Evolutionary conservation across 1,140 invertebrate genomes (phyloP).

Genomic region (Papilio polyxenes): DNA sequence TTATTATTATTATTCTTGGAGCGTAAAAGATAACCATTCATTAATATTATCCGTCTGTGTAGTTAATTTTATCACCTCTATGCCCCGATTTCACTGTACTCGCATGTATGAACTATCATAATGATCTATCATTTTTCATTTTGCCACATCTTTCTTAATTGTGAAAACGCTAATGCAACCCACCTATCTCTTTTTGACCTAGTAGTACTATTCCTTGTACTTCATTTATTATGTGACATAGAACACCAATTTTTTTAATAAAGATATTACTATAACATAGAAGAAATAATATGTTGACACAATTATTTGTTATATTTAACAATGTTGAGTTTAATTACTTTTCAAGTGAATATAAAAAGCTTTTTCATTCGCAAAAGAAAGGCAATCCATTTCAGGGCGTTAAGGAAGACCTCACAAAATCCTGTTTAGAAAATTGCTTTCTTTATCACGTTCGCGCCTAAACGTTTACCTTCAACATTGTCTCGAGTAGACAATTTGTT

Average conservation of each 20-base stretch:
- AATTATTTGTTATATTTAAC: background rate
- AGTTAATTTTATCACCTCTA: no score
- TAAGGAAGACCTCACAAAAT: slow-evolving; percentile 67
- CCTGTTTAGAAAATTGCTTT: slow-evolving; percentile 73
- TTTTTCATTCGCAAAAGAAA: slow-evolving; percentile 43
- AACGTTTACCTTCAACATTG: slow-evolving; percentile 38
- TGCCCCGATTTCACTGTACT: no score
- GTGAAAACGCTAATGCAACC: no score
- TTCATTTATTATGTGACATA: no score
- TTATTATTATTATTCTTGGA: background rate
- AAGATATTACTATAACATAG: no score
- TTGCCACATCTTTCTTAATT: no score
- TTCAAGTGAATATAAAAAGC: slow-evolving; percentile 10
- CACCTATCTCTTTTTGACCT: no score
- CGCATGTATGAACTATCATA: no score
- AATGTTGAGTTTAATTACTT: slow-evolving; percentile 8
- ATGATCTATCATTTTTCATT: no score
- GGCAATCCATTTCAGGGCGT: slow-evolving; percentile 70
- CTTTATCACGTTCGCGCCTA: slow-evolving; percentile 65
- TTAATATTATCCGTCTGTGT: background rate
- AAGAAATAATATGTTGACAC: no score
- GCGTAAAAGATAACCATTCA: background rate
- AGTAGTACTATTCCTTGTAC: no score
- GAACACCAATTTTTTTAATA: no score
- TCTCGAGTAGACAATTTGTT: slow-evolving; percentile 26